Evolutionary conservation across 2,797 vertebrate genomes (phyloP), one percentile per base, ranked within the genome.

Genomic region (Notolepis coatsorum): DNA sequence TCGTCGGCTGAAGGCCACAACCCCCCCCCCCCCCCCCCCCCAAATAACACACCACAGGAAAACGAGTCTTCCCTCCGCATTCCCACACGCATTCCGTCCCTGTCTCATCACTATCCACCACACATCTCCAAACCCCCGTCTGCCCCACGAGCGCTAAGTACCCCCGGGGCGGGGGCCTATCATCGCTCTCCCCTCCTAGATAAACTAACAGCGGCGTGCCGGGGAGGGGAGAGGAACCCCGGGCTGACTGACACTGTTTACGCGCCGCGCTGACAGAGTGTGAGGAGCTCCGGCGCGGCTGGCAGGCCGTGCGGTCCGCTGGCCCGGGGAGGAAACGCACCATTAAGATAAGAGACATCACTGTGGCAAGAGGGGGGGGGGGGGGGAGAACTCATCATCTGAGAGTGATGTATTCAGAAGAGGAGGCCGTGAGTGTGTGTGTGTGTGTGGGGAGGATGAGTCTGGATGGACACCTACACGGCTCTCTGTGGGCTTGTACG

Each of bases 171-270:
- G 71, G 84, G 81, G 82, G 68, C 84, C 90, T 89, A 92, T 93
- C 89, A 94, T 94, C 91, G 92, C 84, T 94, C 93, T 88, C 82
- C 86, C 88, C 91, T 89, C 91, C 92, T 94, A 95, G 92, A 94
- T 94, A 96, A 97, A 96, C 94, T 95, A 96, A 96, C 94, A 96
- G 80, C 87, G 77, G 74, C 87, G 71, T 67, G 69, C 80, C 70
- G 85, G 85, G 81, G 83, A 80, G 85, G 77, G 84, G 84, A 46
- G 84, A 81, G 80, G 84, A 89, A 83, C 75, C 86, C 54, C 71
- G 27, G 65, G 53, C 67, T 61, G 71, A 73, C 80, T 91, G 91
- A 93, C 92, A 92, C 53, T 93, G 92, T 93, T 93, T 93, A 93
- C 77, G 80, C 50, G 59, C 59, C 73, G 52, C 66, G 68, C 87